Evolutionary conservation across 2,113 vertebrate genomes (phyloP), one percentile per base, ranked within the genome.

Genomic region (Phocoena phocoena): DNA sequence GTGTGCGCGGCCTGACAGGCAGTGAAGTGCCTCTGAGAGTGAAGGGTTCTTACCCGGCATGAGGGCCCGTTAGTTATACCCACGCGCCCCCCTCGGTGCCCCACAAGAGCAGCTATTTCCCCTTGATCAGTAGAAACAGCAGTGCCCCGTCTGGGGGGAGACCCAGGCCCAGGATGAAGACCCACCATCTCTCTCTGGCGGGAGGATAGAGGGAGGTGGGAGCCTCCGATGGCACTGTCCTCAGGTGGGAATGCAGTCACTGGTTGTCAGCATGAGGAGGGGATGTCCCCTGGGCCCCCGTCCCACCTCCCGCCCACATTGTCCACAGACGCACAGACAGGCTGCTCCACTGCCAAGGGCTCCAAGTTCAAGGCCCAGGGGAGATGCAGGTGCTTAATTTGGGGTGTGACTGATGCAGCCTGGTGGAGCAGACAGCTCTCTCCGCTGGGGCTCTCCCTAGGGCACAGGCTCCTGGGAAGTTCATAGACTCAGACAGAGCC

Each of bases 31-130:
- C 70, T 67, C 28, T 17, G 80, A 97, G 74, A 63, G 50, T 6
- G 17, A 53, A 18, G 7, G 0, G 25, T 62, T 67, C 62, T 47
- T 2, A 38, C 20, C 3, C 0, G 0, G n/a, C 13, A 0, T 6
- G 36, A 17, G 65, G 68, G 28, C 4, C 41, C 4, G 0, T 41
- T 47, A n/a, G 4, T 13, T 60, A 82, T 4, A 25, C 36, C n/a
- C 67, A 18, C 65, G 12, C 0, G 2, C 21, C 38, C 18, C 50
- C 5, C 53, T 17, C 6, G 53, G 53, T 18, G 53, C 53, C 15
- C 53, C 50, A 1, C 53, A 18, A 53, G 53, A 14, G 44, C 81
- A 91, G 28, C 28, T 14, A 4, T 62, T 38, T 84, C 93, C 31
- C 70, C 82, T 67, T 55, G 25, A 9, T 41, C 31, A 28, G 44